phyloP scores from a whole-genome alignment of 2,888 invertebrate genomes.

The Timema cristinae region DNA sequence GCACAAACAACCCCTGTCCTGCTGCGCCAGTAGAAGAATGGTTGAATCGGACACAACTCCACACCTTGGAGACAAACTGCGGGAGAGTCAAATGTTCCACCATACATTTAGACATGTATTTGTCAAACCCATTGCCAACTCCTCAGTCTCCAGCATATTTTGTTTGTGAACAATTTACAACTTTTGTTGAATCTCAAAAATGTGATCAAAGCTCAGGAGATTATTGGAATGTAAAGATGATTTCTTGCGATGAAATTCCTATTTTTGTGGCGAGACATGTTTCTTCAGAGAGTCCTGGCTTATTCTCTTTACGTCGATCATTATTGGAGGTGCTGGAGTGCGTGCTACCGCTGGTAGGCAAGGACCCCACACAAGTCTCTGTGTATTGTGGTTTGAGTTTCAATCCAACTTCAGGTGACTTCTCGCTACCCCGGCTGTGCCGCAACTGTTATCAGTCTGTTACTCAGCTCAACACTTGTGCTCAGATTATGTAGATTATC shows the following conservation, averaged over 20 bases:
- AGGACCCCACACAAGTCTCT: slow-evolving; percentile 5
- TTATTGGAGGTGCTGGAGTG: slow-evolving; percentile 22
- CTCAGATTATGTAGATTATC: too few relatives aligned
- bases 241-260: slow-evolving; percentile 26
- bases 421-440: slow-evolving; percentile 25
- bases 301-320: slow-evolving; percentile 19
- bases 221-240: slow-evolving; percentile 10
- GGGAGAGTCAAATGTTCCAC: slow-evolving; percentile 22
- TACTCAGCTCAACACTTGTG: background rate
- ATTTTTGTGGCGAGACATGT: background rate
- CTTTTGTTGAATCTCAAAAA: background rate
- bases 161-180: slow-evolving; percentile 14
- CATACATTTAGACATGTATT: slow-evolving; percentile 24
- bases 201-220: too few relatives aligned
- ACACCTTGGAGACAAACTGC: slow-evolving; percentile 19
- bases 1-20: slow-evolving; percentile 23
- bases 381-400: slow-evolving; percentile 29
- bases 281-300: too few relatives aligned
- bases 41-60: background rate
- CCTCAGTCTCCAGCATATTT: slow-evolving; percentile 17
- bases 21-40: slow-evolving; percentile 11
- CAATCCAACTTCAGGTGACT: slow-evolving; percentile 19
- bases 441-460: slow-evolving; percentile 21
- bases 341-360: slow-evolving; percentile 4
- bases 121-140: slow-evolving; percentile 19